Base-by-base conservation (phyloP, 2,113 vertebrate genomes). In the Caranx ignobilis region DNA sequence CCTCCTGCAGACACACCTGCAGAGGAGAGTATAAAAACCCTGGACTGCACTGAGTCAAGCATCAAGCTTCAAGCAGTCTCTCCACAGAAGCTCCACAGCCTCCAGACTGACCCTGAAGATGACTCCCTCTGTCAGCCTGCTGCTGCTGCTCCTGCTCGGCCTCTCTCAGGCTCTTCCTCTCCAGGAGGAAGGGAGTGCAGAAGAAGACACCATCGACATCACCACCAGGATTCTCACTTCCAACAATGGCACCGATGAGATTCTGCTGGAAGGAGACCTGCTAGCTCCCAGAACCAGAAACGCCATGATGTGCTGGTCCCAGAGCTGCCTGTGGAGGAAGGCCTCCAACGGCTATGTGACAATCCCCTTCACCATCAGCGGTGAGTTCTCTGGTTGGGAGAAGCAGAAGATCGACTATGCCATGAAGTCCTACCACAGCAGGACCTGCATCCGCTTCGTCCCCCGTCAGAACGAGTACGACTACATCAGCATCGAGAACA, bases 81-180 rank as follows among this genome's bases (percentile, higher is more conserved):
- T 67, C 71, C 71, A 45, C 62, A 70, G 45, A 64, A 62, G 63
- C 77, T 45, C 71, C 62, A 70, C 37, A 64, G 57, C 59, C 77
- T 45, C 71, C 75, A 70, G 9, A 73, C 31, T 11, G 26, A 81
- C 11, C 67, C 35, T 81, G 66, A 84, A 79, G 67, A 86, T 74
- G 75, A 83, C 39, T 84, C 74, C 47, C 62, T 67, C 62, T 76
- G 63, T 54, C 62, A 62, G 74, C 76, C 76, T 85, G 72, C 69
- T 87, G 32, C 54, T 88, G 65, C 75, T 89, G 26, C 68, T 81
- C 21, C 67, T 87, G 78, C 78, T 84, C 5, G 61, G 74, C 63
- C 76, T 80, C 67, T 87, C 75, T 75, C 79, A 70, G 59, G 71
- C 79, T 64, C 35, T 41, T 43, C 71, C 60, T 70, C 21, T 81